Conservation (phyloP, 2,797 vertebrate species). For the Xenopus petersii region DNA sequence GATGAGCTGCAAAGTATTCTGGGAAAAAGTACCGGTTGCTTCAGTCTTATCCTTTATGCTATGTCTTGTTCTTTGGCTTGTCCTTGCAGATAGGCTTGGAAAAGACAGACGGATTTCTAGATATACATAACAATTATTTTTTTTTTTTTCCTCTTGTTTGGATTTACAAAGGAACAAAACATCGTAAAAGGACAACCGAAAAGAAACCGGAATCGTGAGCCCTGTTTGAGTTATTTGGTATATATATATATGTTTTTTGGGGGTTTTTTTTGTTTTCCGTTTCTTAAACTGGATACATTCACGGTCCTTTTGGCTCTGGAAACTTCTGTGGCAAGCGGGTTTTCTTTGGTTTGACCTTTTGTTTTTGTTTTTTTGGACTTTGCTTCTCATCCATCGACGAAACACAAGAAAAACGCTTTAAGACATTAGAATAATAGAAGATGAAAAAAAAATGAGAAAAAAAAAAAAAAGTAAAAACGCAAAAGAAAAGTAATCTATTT, state of each 20-base stretch:
- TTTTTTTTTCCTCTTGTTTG: slow-evolving; percentile 6
- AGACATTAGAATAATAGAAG: slow-evolving; percentile 45
- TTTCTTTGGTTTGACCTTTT: slow-evolving; percentile 20
- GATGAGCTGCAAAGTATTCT: slow-evolving; percentile 60
- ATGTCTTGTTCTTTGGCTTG: slow-evolving; percentile 11
- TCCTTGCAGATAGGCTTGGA: slow-evolving; percentile 8
- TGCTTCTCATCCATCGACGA: slow-evolving; percentile 10
- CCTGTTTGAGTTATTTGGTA: slow-evolving; percentile 50
- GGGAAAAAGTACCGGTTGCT: background rate
- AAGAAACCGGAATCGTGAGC: slow-evolving; percentile 43
- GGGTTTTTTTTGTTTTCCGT: background rate
- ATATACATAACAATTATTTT: slow-evolving; percentile 4
- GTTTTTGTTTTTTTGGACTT: slow-evolving; percentile 1
- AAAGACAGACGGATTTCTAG: slow-evolving; percentile 28
- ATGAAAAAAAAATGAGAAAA: slow-evolving; percentile 57
- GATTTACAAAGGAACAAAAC: slow-evolving; percentile 18
- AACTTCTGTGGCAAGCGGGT: slow-evolving; percentile 59
- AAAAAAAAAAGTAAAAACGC: slow-evolving; percentile 51
- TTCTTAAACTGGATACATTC: slow-evolving; percentile 47
- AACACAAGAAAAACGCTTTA: slow-evolving; percentile 53
- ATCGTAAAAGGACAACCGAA: slow-evolving; percentile 47
- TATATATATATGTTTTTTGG: background rate
- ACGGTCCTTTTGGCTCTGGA: slow-evolving; percentile 58
- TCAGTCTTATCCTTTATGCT: slow-evolving; percentile 15
- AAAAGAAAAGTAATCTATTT: slow-evolving; percentile 66